Evolutionary conservation across 2,888 invertebrate genomes (phyloP), one percentile per base, ranked within the genome.

Genomic region (Protodeltote pygarga): DNA sequence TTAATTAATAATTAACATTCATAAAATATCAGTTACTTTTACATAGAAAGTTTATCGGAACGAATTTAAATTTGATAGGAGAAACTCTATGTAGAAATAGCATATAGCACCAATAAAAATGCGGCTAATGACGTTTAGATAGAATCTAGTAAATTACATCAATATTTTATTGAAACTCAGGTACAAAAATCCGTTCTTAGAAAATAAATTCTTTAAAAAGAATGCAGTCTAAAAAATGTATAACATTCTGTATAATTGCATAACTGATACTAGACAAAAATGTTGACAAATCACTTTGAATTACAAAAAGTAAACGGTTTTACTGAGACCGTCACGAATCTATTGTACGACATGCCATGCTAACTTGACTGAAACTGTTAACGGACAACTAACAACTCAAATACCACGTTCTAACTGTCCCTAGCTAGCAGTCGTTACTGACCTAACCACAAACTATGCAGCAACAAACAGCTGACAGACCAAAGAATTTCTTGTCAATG

Each of bases 21-120:
- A 19, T 3, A 24, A 17, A 34, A 24, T 24, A 37, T 16, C 16
- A 28, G 25, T 28, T 24, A 44, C 29, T 39, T 9, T 38, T 17
- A 17, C 10, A 38, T 50, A 63, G 54, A 59, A 63, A 67, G 54
- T 59, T 6, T 35, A 49, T 35, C 31, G 5, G n/a, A 46, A 47
- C 35, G 14, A 20, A 58, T 38, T 51, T 20, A 39, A 45, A 45
- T 49, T 39, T 40, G 39, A 29, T 49, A 31, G 11, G 49, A 47
- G 52, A 65, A 63, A 63, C 35, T 45, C 5, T 19, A 41, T 21
- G 6, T 16, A 27, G 17, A 16, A 50, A 33, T 5, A 6, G 15
- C 19, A 50, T 33, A 59, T n/a, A 37, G 20, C 32, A 33, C 35
- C 27, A 5, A 23, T 34, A 4, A 20, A 33, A 59, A 59, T 3